Evolutionary conservation across 2,888 invertebrate species (phyloP).

Genomic region (Neoitamus cyanurus): DNA sequence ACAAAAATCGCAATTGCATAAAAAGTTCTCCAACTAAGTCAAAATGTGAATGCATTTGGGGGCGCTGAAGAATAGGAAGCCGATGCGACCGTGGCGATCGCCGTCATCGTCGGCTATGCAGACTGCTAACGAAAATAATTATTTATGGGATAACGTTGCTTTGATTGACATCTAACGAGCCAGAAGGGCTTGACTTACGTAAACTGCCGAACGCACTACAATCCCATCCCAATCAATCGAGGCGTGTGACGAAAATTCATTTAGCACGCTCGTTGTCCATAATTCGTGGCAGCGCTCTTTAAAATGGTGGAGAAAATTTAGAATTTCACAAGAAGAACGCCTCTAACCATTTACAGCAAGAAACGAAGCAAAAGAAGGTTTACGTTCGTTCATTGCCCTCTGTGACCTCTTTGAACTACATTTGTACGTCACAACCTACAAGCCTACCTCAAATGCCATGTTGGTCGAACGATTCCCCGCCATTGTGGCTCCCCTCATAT

Average conservation of each 20-base stretch:
- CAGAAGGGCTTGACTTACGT: neutral
- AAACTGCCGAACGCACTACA: neutral
- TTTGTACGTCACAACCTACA: conserved; percentile 42
- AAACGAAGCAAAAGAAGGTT: neutral
- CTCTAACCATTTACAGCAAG: conserved; percentile 5
- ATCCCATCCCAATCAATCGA: neutral
- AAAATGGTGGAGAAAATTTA: neutral
- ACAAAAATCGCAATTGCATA: conserved; percentile 31
- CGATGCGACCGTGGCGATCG: neutral
- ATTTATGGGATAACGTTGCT: neutral
- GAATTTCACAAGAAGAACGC: conserved; percentile 1
- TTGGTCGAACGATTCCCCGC: conserved; percentile 2
- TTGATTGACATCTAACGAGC: conserved; percentile 30
- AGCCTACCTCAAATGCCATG: conserved; percentile 37
- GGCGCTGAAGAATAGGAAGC: neutral
- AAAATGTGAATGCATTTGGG: conserved; percentile 37
- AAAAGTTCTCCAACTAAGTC: conserved; percentile 34
- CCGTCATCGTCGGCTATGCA: neutral
- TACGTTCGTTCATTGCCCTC: conserved; percentile 55
- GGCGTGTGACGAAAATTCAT: neutral
- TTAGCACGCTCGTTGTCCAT: neutral
- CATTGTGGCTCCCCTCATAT: neutral
- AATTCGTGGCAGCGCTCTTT: neutral
- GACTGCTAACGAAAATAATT: conserved; percentile 13
- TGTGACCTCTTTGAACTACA: conserved; percentile 56